Evolutionary conservation across 2,888 invertebrate genomes (phyloP).

Genomic region (Gryllus longicercus): DNA sequence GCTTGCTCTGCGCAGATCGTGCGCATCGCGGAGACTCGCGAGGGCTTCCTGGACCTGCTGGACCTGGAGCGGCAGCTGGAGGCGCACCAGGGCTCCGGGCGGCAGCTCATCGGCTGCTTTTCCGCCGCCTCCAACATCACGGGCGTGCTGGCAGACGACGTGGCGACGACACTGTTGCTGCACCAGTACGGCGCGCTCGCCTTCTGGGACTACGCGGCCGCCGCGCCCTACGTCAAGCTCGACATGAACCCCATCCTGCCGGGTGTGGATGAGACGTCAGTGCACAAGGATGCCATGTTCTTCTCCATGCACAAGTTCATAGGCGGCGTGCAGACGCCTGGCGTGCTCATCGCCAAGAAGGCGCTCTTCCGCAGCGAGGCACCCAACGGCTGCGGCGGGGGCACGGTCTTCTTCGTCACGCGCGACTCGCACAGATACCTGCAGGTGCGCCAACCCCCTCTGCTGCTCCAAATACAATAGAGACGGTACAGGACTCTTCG

Average conservation of each 20-base stretch:
- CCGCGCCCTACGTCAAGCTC: slow-evolving; percentile 69
- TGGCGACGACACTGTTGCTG: slow-evolving; percentile 72
- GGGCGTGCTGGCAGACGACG: slow-evolving; percentile 79
- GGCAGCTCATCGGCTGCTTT: slow-evolving; percentile 78
- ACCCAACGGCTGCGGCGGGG: slow-evolving; percentile 53
- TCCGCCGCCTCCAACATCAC: slow-evolving; percentile 85
- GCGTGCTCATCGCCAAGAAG: slow-evolving; percentile 63
- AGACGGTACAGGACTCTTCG: too few species aligned
- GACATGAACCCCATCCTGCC: slow-evolving; percentile 79
- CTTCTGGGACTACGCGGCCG: slow-evolving; percentile 85
- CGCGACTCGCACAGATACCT: slow-evolving; percentile 51
- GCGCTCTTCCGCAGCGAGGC: slow-evolving; percentile 51
- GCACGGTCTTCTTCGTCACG: slow-evolving; percentile 56
- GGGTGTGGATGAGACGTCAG: slow-evolving; percentile 65
- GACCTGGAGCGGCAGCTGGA: slow-evolving; percentile 69
- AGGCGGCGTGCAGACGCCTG: slow-evolving; percentile 84
- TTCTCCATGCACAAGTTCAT: slow-evolving; percentile 88
- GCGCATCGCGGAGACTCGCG: slow-evolving; percentile 71
- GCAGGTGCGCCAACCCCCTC: slow-evolving; percentile 44
- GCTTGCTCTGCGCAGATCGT: slow-evolving; percentile 58
- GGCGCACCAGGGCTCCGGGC: slow-evolving; percentile 55
- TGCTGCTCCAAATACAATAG: too few species aligned
- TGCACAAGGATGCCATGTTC: slow-evolving; percentile 83
- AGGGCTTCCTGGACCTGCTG: slow-evolving; percentile 74
- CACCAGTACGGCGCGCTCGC: slow-evolving; percentile 80